Evolutionary conservation across 2,797 vertebrate species (phyloP), one percentile per base, ranked within the genome.

Genomic region (Takifugu rubripes): DNA sequence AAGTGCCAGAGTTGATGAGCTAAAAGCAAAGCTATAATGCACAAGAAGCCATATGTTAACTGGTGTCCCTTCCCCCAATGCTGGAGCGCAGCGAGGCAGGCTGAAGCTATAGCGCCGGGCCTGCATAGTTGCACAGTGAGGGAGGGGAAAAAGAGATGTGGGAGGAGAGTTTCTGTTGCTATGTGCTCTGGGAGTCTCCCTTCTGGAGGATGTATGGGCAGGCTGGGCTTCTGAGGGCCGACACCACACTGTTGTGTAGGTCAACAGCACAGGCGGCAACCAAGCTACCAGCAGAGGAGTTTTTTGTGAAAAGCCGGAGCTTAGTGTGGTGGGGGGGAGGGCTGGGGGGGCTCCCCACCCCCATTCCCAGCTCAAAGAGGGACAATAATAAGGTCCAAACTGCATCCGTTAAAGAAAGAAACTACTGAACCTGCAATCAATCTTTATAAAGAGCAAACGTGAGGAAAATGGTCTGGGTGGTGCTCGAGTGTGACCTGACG

Each of bases 101-200:
- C 72, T 62, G 55, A 52, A 68, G 69, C 68, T 69, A 74, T 73
- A 71, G 79, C 78, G 79, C 77, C 78, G 75, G 78, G 80, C 78
- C 68, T 60, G 87, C 81, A 75, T 70, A 71, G 67, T 77, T 87
- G 75, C 77, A 77, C 61, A 72, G 77, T 61, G 75, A 74, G 75
- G 75, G 65, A 57, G 50, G 70, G 43, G 52, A 55, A 7, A 46
- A 46, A 51, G 43, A 33, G 75, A 49, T 62, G 66, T 59, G 70
- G 79, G 86, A 72, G 75, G 84, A 69, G 74, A 82, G 75, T 72
- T 69, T 79, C 78, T 82, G 82, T 86, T 87, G 84, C 86, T 86
- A 79, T 84, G 83, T 83, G 89, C 70, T 65, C 64, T 81, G 81
- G 79, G 81, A 83, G 83, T 75, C 77, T 85, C 81, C 83, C 59